Evolutionary conservation across 2,113 vertebrate genomes (phyloP).

Genomic region (Colius striatus): DNA sequence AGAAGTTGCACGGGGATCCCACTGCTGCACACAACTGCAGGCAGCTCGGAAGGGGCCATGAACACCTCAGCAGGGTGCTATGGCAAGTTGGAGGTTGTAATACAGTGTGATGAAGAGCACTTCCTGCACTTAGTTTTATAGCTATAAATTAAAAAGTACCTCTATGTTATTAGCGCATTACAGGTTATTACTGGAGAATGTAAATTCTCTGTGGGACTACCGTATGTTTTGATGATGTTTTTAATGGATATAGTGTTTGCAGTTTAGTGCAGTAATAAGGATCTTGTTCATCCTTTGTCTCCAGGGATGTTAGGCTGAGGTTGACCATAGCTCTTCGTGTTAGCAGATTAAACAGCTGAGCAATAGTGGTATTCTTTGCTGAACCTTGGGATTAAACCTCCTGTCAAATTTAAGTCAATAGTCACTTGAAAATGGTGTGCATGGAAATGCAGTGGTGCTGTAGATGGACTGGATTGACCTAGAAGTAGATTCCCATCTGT

Average conservation of each 20-base stretch:
- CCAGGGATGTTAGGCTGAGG: not conserved
- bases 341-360: slow-evolving; percentile 55
- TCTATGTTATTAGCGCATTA: slow-evolving; percentile 42
- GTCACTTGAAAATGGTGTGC: not conserved
- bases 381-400: slow-evolving; percentile 36
- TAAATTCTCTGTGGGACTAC: slow-evolving; percentile 7
- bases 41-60: not conserved
- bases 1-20: not conserved
- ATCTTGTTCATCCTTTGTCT: slow-evolving; percentile 37
- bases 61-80: not conserved
- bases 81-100: not conserved
- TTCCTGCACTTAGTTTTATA: slow-evolving; percentile 55
- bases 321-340: not conserved
- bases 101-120: not conserved
- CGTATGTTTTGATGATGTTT: not conserved
- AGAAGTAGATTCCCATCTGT: slow-evolving; percentile 56
- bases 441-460: not conserved
- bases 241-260: not conserved
- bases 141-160: slow-evolving; percentile 33
- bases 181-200: slow-evolving; percentile 34
- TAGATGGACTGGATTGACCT: slow-evolving; percentile 52
- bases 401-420: not conserved
- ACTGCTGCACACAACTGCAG: not conserved
- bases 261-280: slow-evolving; percentile 16
- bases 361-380: slow-evolving; percentile 18